Percentiles rank a stretch among this genome's conserved stretches.
These are phyloP conservation scores for Serinus canaria DNA, from an alignment of 2,113 vertebrate species.

Conservation along the genomic window DNA sequence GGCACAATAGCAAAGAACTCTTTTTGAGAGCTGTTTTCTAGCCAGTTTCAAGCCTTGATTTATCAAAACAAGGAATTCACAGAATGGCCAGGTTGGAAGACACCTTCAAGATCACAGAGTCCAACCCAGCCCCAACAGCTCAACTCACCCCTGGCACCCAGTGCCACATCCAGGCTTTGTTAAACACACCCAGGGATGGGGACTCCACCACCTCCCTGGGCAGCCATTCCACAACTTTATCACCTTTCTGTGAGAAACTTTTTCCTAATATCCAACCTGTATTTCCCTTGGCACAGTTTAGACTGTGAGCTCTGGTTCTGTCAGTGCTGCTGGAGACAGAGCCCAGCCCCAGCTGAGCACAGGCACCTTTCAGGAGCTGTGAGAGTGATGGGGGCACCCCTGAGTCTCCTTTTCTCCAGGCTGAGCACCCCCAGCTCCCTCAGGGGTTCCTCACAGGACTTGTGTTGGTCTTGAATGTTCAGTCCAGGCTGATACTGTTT, in stretches of 20 bases:
- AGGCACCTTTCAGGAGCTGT: not conserved
- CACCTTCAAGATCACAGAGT: not conserved
- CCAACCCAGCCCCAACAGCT: not conserved
- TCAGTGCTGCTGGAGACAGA: not conserved
- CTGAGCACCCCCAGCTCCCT: not conserved
- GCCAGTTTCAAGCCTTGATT: not conserved
- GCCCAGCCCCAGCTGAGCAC: not conserved
- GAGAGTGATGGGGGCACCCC: not conserved
- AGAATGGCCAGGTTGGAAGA: accelerated
- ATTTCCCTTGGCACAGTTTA: not conserved
- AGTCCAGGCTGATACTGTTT: not conserved
- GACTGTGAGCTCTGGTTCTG: not conserved
- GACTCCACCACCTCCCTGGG: not conserved
- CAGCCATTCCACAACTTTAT: not conserved
- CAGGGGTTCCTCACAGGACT: not conserved
- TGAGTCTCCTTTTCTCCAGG: not conserved
- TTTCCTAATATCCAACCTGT: too few relatives aligned
- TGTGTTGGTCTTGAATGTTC: not conserved
- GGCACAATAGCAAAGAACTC: not conserved
- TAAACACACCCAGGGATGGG: not conserved
- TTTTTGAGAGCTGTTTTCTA: not conserved
- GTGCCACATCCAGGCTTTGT: not conserved
- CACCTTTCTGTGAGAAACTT: too few relatives aligned
- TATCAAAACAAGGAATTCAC: not conserved
- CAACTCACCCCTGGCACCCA: not conserved